These are phyloP conservation scores for Drosophila sucinea DNA, from an alignment of 1,140 invertebrate species.

Conservation along the genomic window DNA sequence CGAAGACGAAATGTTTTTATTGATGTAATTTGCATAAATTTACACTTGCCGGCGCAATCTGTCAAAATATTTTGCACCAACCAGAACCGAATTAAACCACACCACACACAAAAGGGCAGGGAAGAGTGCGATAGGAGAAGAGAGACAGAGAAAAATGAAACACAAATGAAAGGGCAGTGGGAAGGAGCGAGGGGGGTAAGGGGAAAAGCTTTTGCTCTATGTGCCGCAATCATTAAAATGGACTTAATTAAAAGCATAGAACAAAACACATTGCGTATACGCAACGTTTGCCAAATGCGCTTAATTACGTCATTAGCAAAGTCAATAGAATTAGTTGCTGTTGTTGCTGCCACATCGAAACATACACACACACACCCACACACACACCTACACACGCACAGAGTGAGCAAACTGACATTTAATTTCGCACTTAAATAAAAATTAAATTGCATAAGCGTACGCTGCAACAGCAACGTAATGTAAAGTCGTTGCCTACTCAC, in stretches of 20 bases:
- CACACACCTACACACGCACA: slow-evolving; percentile 11
- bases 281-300: slow-evolving; percentile 64
- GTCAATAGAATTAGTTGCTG: slow-evolving; percentile 76
- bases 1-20: slow-evolving; percentile 77
- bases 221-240: slow-evolving; percentile 63
- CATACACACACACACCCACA: neutral
- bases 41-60: slow-evolving; percentile 75
- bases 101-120: neutral
- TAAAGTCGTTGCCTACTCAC: slow-evolving; percentile 64
- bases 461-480: slow-evolving; percentile 43
- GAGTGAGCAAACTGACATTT: slow-evolving; percentile 51
- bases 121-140: neutral
- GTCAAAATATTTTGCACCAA: slow-evolving; percentile 66
- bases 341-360: slow-evolving; percentile 29
- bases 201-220: slow-evolving; percentile 48
- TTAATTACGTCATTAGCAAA: slow-evolving; percentile 81
- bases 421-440: slow-evolving; percentile 75
- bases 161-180: slow-evolving; percentile 4
- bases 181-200: neutral
- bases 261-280: slow-evolving; percentile 62
- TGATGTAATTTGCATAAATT: slow-evolving; percentile 81
- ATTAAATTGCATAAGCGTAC: slow-evolving; percentile 66
- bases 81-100: neutral
- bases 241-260: slow-evolving; percentile 74
- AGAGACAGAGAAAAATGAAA: neutral